Evolutionary conservation across 2,797 vertebrate genomes (phyloP).

Genomic region (Champsocephalus esox): DNA sequence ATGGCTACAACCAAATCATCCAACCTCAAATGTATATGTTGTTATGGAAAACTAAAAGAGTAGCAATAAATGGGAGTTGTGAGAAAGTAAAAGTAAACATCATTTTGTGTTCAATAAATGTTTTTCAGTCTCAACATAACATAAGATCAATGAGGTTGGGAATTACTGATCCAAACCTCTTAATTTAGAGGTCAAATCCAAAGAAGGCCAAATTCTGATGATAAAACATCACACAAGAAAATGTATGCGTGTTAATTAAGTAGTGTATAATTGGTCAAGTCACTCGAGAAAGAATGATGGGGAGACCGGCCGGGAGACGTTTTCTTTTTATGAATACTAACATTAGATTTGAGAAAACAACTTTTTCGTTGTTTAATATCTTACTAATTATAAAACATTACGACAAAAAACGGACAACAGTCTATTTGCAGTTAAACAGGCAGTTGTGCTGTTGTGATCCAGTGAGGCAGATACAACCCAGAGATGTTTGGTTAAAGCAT

Average conservation of each 20-base stretch:
- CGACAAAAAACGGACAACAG: neutral
- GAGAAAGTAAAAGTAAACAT: neutral
- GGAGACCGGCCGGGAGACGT: neutral
- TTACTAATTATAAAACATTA: neutral
- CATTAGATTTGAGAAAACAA: neutral
- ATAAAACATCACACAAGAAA: neutral
- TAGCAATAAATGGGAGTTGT: too few relatives aligned
- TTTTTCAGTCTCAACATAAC: neutral
- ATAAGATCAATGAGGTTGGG: neutral
- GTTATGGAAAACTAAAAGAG: neutral
- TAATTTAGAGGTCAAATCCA: neutral
- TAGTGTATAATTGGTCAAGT: too few relatives aligned
- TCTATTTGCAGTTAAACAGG: neutral
- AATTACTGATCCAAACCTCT: neutral
- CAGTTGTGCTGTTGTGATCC: constrained; percentile 11
- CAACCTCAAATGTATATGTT: neutral
- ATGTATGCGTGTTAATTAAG: neutral
- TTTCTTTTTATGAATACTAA: neutral
- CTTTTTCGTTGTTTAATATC: neutral
- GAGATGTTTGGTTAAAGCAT: constrained; percentile 40
- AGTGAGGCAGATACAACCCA: constrained; percentile 13
- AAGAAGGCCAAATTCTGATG: neutral
- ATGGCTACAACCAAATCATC: neutral
- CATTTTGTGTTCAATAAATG: neutral
- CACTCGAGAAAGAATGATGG: too few relatives aligned